Evolutionary conservation across 30 jellyfish, hydroid and myxozoan species (phyloP).

Genomic region (Calvadosia cruxmelitensis): DNA sequence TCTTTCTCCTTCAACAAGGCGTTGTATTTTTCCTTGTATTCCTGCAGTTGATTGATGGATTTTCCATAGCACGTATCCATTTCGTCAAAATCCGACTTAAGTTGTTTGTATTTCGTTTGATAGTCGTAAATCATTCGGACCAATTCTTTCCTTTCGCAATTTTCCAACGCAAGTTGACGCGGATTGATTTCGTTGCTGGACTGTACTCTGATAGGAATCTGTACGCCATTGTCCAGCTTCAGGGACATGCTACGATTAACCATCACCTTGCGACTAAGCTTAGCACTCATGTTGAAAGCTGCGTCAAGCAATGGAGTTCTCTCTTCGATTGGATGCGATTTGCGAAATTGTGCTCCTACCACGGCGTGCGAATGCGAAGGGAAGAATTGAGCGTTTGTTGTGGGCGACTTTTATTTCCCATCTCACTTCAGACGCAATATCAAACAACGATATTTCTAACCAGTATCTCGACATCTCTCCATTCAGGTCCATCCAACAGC

Average conservation of each 20-base stretch:
- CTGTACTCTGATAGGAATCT: not conserved
- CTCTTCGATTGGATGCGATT: too few species aligned
- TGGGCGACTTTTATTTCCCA: too few species aligned
- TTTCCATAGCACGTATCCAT: not conserved
- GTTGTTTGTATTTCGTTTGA: not conserved
- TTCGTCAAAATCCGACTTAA: not conserved
- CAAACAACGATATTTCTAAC: too few species aligned
- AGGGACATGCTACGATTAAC: not conserved
- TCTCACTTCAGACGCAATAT: too few species aligned
- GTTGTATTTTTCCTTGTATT: not conserved
- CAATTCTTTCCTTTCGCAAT: not conserved
- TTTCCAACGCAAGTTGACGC: not conserved
- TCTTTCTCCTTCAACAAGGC: not conserved
- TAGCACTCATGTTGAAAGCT: not conserved
- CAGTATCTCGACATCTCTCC: too few species aligned
- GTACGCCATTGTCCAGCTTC: not conserved
- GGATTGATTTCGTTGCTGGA: not conserved
- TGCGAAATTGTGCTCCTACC: too few species aligned
- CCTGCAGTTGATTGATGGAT: not conserved
- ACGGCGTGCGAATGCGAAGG: too few species aligned
- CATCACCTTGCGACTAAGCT: not conserved
- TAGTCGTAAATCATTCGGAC: not conserved
- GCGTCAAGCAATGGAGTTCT: too few species aligned
- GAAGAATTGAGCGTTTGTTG: too few species aligned
- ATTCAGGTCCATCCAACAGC: too few species aligned